These are phyloP conservation scores for Drosophila monieri DNA, from an alignment of 2,888 invertebrate genomes.

Conservation along the genomic window DNA sequence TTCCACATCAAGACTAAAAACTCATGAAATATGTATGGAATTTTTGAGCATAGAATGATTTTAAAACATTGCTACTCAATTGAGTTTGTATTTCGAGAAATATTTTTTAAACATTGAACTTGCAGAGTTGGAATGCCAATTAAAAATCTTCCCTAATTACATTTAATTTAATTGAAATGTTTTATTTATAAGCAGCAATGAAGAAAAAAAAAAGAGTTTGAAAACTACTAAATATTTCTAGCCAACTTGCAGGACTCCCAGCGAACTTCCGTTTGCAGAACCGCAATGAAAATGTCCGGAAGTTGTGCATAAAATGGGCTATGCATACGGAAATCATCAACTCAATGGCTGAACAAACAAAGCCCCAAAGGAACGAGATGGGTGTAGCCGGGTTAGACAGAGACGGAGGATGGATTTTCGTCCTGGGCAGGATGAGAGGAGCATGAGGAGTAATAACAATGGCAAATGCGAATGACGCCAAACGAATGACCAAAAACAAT, in stretches of 20 bases:
- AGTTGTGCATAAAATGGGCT: constrained; percentile 82
- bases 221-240: constrained; percentile 21
- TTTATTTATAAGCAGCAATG: neutral
- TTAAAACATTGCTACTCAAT: neutral
- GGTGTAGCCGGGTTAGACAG: constrained; percentile 4
- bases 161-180: neutral
- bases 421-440: constrained; percentile 22
- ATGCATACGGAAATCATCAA: constrained; percentile 83
- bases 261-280: constrained; percentile 66
- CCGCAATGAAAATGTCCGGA: constrained; percentile 82
- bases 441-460: constrained; percentile 54
- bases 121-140: neutral
- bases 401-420: constrained; percentile 12
- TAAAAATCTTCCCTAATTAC: neutral
- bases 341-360: constrained; percentile 78
- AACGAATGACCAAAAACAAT: constrained; percentile 74
- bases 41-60: constrained; percentile 1
- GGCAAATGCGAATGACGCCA: constrained; percentile 54
- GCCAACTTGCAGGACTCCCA: neutral
- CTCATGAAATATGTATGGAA: neutral
- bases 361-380: constrained; percentile 14
- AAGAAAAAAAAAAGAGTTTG: constrained; percentile 6
- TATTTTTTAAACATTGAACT: neutral
- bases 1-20: constrained; percentile 31
- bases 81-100: neutral